Conservation (phyloP, 2,113 vertebrate species). For the Atlantisia rogersi region DNA sequence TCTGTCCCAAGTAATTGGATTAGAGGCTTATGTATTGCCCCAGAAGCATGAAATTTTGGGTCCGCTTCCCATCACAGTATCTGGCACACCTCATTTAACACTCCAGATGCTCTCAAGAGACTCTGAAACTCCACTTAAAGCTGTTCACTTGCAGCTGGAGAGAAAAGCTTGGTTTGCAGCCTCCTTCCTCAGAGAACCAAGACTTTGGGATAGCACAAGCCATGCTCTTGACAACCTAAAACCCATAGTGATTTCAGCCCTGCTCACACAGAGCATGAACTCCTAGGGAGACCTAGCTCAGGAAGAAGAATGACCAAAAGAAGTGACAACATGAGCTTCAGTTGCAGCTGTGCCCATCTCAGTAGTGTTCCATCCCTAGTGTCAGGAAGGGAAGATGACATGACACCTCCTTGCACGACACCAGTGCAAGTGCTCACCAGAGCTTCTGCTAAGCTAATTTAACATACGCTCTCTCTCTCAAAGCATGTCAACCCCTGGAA, state of each 20-base stretch:
- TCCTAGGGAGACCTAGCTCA: background rate
- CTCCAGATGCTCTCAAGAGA: background rate
- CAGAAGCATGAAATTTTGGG: background rate
- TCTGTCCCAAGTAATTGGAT: background rate
- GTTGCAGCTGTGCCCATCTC: background rate
- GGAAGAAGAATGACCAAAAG: background rate
- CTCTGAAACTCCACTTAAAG: background rate
- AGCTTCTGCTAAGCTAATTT: background rate
- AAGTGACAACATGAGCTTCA: background rate
- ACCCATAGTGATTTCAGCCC: background rate
- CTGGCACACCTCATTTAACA: background rate
- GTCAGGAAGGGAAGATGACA: background rate
- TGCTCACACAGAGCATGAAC: background rate
- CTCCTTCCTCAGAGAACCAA: background rate
- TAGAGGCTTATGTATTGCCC: background rate
- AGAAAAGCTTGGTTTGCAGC: background rate
- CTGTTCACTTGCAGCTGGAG: background rate
- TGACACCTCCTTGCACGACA: background rate
- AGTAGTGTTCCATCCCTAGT: fast-evolving
- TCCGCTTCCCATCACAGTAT: background rate
- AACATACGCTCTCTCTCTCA: background rate
- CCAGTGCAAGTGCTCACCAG: background rate
- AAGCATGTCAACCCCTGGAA: background rate
- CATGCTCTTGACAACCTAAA: background rate
- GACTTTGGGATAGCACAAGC: fast-evolving